phyloP scores from a whole-genome alignment of 1,140 invertebrate genomes.

The Coptotermes formosanus region DNA sequence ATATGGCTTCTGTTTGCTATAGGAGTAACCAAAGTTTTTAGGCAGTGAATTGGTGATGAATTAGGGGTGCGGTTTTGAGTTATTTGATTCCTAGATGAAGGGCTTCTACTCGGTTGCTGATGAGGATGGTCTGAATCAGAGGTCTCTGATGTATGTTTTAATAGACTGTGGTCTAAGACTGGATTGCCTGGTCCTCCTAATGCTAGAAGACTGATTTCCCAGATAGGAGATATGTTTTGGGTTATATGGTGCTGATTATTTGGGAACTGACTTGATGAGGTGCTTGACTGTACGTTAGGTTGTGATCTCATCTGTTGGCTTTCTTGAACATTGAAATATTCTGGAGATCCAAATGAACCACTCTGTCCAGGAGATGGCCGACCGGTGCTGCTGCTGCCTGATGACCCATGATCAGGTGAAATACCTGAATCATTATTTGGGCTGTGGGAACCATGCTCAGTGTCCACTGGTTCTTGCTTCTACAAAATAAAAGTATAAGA shows the following conservation, averaged over 20 bases:
- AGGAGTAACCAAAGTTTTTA: not conserved
- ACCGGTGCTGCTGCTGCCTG: not conserved
- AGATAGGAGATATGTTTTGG: not conserved
- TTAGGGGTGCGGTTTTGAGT: not conserved
- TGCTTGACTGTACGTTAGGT: not conserved
- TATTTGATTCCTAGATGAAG: not conserved
- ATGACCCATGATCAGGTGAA: conserved; percentile 12
- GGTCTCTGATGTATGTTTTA: too few species aligned
- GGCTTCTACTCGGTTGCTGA: not conserved
- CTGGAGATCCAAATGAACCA: not conserved
- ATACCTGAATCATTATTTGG: conserved; percentile 23
- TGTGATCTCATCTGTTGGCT: not conserved
- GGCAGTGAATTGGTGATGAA: not conserved
- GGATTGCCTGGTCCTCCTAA: not conserved
- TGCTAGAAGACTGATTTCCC: not conserved
- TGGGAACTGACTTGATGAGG: not conserved
- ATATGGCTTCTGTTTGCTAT: too few species aligned
- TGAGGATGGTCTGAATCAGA: too few species aligned
- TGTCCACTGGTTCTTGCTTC: not conserved
- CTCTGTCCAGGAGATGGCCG: conserved; percentile 3
- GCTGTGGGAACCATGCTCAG: not conserved
- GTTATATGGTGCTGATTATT: not conserved
- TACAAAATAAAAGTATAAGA: not conserved
- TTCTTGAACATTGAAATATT: not conserved
- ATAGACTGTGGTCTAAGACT: too few species aligned